These are phyloP conservation scores for Lysandra bellargus DNA, from an alignment of 2,888 invertebrate genomes.

Conservation along the genomic window DNA sequence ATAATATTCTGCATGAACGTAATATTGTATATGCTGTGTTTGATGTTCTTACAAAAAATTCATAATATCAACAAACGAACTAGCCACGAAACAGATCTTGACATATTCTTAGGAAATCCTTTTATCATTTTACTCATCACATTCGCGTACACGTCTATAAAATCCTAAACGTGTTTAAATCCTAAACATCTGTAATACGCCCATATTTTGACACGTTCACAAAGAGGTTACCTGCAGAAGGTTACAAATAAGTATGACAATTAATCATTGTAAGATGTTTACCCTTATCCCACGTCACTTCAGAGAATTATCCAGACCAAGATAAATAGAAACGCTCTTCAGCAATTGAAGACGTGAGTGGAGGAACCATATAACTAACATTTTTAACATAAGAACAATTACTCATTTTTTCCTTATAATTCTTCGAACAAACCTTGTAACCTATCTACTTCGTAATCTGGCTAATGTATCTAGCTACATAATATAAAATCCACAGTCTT, in stretches of 20 bases:
- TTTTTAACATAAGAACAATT: no score
- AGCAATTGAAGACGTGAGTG: slow-evolving; percentile 39
- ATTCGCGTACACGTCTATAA: not conserved
- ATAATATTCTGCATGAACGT: no score
- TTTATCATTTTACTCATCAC: not conserved
- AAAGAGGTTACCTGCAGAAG: slow-evolving; percentile 28
- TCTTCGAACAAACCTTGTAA: no score
- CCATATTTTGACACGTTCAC: slow-evolving; percentile 16
- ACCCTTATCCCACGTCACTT: slow-evolving; percentile 74
- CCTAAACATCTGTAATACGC: slow-evolving; percentile 1
- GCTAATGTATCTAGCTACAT: no score
- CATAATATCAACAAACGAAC: not conserved
- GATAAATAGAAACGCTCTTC: slow-evolving; percentile 65
- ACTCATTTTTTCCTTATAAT: no score
- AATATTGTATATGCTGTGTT: no score
- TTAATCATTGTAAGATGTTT: slow-evolving; percentile 77
- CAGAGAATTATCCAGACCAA: slow-evolving; percentile 70
- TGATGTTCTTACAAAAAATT: no score
- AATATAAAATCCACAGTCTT: no score
- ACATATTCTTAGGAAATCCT: not conserved
- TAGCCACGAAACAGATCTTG: not conserved
- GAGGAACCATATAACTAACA: no score
- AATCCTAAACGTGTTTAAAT: not conserved
- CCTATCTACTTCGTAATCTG: no score
- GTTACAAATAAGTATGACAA: slow-evolving; percentile 72